Base-by-base conservation (phyloP, 2,888 invertebrate species). In the Ypsolopha sequella region DNA sequence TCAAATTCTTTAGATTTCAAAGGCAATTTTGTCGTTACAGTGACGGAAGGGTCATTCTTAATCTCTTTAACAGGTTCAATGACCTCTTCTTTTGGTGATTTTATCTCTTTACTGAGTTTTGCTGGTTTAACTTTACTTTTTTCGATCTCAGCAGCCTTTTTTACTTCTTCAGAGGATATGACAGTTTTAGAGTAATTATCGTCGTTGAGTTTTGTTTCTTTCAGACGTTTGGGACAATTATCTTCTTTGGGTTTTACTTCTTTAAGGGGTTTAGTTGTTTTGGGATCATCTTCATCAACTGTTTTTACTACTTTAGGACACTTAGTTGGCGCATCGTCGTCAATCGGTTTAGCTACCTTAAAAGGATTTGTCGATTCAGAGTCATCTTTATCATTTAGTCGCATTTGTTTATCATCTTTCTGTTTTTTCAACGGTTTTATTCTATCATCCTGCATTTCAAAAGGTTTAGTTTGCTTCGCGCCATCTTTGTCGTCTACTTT, bases 1-100 rank as follows among this genome's bases (percentile, higher is more conserved):
- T 52, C 46, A n/a, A 44, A 39, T 48, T 51, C 48, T 9, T 66
- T 64, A 57, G 62, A 64, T 54, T 61, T 63, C 9, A 54, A 43
- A 3, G 64, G 53, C 35, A 53, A 35, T 46, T 54, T 51, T 13
- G 52, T 10, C 39, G 52, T 53, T 13, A 54, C 48, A 49, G 50
- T 52, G 35, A 54, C 13, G 10, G 49, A 44, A 33, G 13, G 7
- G 8, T 51, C 44, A 24, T 36, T 35, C 7, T 39, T 51, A 10
- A 4, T 11, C 2, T 41, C 41, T 9, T 46, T 39, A 10, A 34
- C 36, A 7, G 41, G 45, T 14, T 36, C 41, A 10, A 11, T 48
- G 8, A 48, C 39, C 7, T 38, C 8, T 33, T 39, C 39, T 39
- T 36, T 33, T 38, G 38, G 1, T 45, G 6, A 24, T 14, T 44